Conservation (phyloP, 2,113 vertebrate genomes). For the Pachypanchax playfairii region DNA sequence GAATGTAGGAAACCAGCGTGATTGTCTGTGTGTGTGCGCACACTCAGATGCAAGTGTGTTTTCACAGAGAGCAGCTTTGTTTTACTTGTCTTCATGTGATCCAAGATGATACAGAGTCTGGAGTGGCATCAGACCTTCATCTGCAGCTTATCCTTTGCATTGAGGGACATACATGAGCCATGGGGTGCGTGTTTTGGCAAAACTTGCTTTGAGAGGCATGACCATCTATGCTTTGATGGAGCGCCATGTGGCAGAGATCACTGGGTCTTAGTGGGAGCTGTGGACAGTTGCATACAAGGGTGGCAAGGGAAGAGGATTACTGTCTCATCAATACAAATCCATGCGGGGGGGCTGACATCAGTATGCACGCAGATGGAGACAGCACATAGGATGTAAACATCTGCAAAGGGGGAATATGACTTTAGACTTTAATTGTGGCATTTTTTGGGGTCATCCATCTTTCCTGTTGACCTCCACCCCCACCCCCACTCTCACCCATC, state of each 20-base stretch:
- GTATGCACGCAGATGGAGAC: slow-evolving; percentile 56
- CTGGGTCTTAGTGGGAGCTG: slow-evolving; percentile 78
- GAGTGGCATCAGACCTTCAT: slow-evolving; percentile 66
- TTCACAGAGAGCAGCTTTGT: slow-evolving; percentile 57
- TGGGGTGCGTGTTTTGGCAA: slow-evolving; percentile 58
- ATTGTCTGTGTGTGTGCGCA: slow-evolving; percentile 40
- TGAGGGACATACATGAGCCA: slow-evolving; percentile 60
- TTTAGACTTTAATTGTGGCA: slow-evolving; percentile 37
- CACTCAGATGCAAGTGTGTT: slow-evolving; percentile 33
- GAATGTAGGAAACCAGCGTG: slow-evolving; percentile 67
- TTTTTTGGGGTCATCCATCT: slow-evolving; percentile 34
- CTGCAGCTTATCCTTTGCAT: slow-evolving; percentile 63
- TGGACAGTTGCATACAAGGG: slow-evolving; percentile 75
- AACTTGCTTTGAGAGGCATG: slow-evolving; percentile 70
- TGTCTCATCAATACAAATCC: slow-evolving; percentile 77
- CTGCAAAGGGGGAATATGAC: slow-evolving; percentile 19
- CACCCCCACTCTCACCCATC: too few relatives aligned
- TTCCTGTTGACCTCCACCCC: slow-evolving; percentile 10
- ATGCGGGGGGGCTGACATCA: slow-evolving; percentile 67
- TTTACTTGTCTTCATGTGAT: slow-evolving; percentile 54
- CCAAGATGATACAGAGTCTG: slow-evolving; percentile 63
- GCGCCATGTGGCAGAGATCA: slow-evolving; percentile 81
- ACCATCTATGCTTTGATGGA: slow-evolving; percentile 78
- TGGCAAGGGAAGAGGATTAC: slow-evolving; percentile 76
- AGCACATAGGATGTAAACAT: slow-evolving; percentile 48